Evolutionary conservation across 2,888 invertebrate genomes (phyloP), one percentile per base, ranked within the genome.

Genomic region (Habroteleia sp.): DNA sequence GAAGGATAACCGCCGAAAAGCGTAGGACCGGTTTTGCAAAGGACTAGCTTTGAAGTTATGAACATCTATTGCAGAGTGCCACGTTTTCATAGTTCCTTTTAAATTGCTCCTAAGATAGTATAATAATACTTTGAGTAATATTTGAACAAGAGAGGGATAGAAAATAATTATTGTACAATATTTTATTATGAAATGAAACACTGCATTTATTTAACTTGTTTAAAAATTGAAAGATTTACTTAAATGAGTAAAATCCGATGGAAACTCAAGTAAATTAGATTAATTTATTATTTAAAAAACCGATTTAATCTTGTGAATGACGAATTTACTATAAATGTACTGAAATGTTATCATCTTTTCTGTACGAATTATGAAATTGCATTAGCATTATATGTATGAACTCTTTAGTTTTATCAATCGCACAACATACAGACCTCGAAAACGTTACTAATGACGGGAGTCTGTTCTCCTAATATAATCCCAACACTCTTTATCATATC

Each of bases 381-480:
- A 41, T 50, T 41, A 31, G 29, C 16, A 20, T 31, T 50, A 27
- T 23, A 4, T 16, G 17, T 20, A 23, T 10, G 16, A 63, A 50
- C 31, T 37, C 17, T n/a, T n/a, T n/a, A n/a, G n/a, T n/a, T n/a
- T n/a, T n/a, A n/a, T n/a, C n/a, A n/a, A n/a, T n/a, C 20, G 60
- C 48, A 20, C 48, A 48, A 41, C 39, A 50, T 31, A 17, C 41
- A 42, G 63, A 35, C 42, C 52, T 27, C 52, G 46, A 52, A 42
- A 52, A 42, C 42, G 16, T 31, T 63, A 63, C 42, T 52, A 63
- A 63, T 63, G 52, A 52, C 63, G 52, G 17, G 63, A 50, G 62
- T 62, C 41, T 62, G 62, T 23, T 50, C 23, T 60, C 46, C 48
- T 50, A 50, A 62, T 62, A 41, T 50, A 10, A 27, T 31, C 41